Conservation (phyloP, 2,888 invertebrate genomes). For the Xanthostigma xanthostigma region DNA sequence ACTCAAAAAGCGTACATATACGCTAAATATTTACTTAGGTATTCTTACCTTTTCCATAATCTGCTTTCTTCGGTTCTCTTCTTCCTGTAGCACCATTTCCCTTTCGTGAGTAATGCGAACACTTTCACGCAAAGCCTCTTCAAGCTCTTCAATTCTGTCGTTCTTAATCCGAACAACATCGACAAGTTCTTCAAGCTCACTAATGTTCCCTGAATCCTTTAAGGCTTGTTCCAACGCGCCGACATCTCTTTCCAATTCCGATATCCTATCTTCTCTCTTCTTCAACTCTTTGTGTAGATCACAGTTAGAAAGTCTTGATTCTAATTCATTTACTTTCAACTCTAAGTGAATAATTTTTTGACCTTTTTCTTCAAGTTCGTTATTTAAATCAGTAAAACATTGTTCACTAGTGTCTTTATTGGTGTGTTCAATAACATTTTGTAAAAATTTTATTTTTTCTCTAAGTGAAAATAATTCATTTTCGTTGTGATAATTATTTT, state of each 20-base stretch:
- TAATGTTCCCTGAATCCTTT: constrained; percentile 34
- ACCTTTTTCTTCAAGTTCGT: constrained; percentile 30
- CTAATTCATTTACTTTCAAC: too few relatives aligned
- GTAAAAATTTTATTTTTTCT: too few relatives aligned
- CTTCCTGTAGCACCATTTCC: constrained; percentile 46
- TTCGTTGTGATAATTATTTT: too few relatives aligned
- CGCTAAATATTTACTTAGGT: too few relatives aligned
- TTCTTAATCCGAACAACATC: constrained; percentile 43
- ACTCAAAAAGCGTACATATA: too few relatives aligned
- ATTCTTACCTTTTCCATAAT: constrained; percentile 47
- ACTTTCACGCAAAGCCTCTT: constrained; percentile 72
- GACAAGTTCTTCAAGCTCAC: constrained; percentile 38
- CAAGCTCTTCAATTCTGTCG: constrained; percentile 60
- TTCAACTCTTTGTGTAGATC: background rate
- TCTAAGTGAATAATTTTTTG: constrained; percentile 26
- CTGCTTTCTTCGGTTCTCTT: constrained; percentile 45
- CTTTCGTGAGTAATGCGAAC: constrained; percentile 54
- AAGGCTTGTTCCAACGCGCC: constrained; percentile 37
- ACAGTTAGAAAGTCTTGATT: too few relatives aligned
- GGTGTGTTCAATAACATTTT: too few relatives aligned
- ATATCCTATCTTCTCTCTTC: constrained; percentile 17
- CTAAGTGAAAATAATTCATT: too few relatives aligned
- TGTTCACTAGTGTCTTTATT: too few relatives aligned
- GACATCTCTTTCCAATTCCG: constrained; percentile 35
- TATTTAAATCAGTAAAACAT: constrained; percentile 20